phyloP scores from a whole-genome alignment of 2,113 vertebrate species.

The Gobiocypris rarus region DNA sequence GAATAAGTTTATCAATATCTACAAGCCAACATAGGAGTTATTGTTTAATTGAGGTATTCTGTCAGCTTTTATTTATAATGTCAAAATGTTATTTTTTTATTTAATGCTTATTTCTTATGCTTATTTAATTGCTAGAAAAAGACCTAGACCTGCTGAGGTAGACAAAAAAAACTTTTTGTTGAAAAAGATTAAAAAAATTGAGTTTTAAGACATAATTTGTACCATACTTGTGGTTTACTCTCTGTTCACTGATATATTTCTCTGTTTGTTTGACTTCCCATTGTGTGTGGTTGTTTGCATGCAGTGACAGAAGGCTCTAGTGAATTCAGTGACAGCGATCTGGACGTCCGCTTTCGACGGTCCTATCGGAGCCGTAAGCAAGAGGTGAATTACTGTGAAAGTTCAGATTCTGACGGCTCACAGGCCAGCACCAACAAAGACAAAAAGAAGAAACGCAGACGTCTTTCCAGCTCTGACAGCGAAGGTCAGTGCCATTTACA shows the following conservation, averaged over 20 bases:
- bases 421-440: constrained; percentile 79
- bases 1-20: too few species aligned
- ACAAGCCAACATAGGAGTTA: too few species aligned
- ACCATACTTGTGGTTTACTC: neutral
- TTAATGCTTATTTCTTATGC: neutral
- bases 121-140: too few species aligned
- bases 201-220: neutral
- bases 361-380: constrained; percentile 91
- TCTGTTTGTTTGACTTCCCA: neutral
- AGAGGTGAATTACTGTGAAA: constrained; percentile 94
- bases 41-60: too few species aligned
- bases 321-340: constrained; percentile 88
- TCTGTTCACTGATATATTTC: constrained; percentile 1
- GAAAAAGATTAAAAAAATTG: neutral
- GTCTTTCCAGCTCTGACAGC: constrained; percentile 88
- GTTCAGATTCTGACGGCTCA: constrained; percentile 91
- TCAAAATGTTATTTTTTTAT: neutral
- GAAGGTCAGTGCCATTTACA: constrained; percentile 79
- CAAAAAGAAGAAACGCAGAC: constrained; percentile 79
- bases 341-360: constrained; percentile 90
- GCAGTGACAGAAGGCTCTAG: constrained; percentile 89
- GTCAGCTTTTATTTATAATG: neutral
- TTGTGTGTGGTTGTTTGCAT: neutral
- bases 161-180: neutral
- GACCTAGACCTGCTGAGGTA: neutral